Conservation (phyloP, 1,140 invertebrate species). For the Pseudomyrmex cubaensis region DNA sequence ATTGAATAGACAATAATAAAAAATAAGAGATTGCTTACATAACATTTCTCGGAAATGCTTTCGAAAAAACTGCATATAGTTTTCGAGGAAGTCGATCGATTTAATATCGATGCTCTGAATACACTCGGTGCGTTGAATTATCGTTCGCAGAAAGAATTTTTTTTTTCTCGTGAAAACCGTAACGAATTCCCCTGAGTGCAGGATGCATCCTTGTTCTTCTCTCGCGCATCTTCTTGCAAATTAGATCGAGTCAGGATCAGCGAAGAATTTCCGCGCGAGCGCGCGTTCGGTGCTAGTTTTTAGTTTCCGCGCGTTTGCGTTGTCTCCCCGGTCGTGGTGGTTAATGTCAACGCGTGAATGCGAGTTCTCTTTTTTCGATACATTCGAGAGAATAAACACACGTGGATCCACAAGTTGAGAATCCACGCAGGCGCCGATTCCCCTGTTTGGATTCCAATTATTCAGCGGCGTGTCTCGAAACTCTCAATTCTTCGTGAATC, state of each 20-base stretch:
- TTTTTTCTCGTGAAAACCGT: slow-evolving; percentile 35
- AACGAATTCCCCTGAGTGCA: slow-evolving; percentile 22
- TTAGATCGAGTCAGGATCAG: slow-evolving; percentile 18
- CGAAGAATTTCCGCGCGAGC: not conserved
- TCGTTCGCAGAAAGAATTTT: slow-evolving; percentile 62
- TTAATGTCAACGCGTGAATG: not conserved
- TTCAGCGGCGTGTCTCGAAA: slow-evolving; percentile 65
- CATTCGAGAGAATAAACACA: not conserved
- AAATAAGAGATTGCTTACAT: slow-evolving; percentile 42
- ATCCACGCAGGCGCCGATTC: slow-evolving; percentile 49
- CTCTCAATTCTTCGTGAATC: slow-evolving; percentile 61
- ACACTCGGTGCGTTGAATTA: slow-evolving; percentile 40
- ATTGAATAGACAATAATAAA: slow-evolving; percentile 54
- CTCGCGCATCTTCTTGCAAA: slow-evolving; percentile 23
- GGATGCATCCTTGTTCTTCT: not conserved
- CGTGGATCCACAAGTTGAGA: slow-evolving; percentile 59
- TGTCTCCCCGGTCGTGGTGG: not conserved
- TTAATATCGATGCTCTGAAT: not conserved
- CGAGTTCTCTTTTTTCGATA: not conserved
- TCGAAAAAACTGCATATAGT: slow-evolving; percentile 74
- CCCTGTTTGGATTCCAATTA: slow-evolving; percentile 68
- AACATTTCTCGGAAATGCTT: slow-evolving; percentile 68
- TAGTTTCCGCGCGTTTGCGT: not conserved
- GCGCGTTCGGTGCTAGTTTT: not conserved
- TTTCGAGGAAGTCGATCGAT: slow-evolving; percentile 67